Evolutionary conservation across 2,113 vertebrate genomes (phyloP), one percentile per base, ranked within the genome.

Genomic region (Thermophis baileyi): DNA sequence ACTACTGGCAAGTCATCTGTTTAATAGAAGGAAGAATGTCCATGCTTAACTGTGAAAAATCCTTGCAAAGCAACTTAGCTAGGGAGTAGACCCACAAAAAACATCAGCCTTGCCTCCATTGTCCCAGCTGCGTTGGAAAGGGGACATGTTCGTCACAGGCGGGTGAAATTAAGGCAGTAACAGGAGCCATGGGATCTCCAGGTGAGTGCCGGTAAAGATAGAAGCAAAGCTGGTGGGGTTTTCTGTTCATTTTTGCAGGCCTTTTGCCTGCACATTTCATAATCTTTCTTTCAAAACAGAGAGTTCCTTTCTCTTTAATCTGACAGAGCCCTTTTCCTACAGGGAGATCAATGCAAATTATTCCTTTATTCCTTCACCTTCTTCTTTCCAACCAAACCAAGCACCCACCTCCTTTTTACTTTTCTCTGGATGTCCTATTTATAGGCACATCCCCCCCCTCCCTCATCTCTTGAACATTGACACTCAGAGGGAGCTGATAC

Each of bases 381-480:
- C 51, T 47, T 20, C 24, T 89, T 69, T 55, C 4, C 44, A 20
- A 49, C 44, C 24, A 53, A 92, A 24, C 50, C 30, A 86, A 69
- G 30, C 60, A 89, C 46, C 22, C 11, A 81, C 35, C 27, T 81
- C 50, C 35, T 57, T 92, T 24, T 55, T 9, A 74, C 53, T 60
- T 49, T 14, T 87, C 54, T 51, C 81, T 90, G n/a, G 54, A 30
- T 93, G 86, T 86, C 53, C 88, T 93, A 90, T 93, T 93, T 89
- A 93, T 93, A 93, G 92, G 30, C 27, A 20, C 50, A 46, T 85
- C 50, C 92, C 74, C 53, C 30, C 53, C 30, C 92, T 93, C 69
- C 11, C 69, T 90, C 69, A 85, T 90, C 88, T 90, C 53, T 74
- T 55, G 50, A 92, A 92, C 51, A 89, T 8, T 86, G 63, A 93